Conservation (phyloP, 2,888 invertebrate species). For the Ectemnius lituratus region DNA sequence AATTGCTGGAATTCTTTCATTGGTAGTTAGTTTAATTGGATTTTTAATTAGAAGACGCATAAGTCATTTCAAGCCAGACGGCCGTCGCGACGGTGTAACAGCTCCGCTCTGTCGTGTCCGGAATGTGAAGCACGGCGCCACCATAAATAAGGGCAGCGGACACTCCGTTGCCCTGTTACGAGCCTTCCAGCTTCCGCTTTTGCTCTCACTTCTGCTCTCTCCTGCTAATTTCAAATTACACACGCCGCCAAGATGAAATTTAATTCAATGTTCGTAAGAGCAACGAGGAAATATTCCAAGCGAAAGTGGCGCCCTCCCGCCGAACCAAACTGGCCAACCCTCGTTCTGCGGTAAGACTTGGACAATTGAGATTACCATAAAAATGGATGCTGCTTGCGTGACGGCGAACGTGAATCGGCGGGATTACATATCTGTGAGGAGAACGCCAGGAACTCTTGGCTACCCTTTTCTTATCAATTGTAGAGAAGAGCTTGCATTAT, state of each 20-base stretch:
- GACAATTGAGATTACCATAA: too few species aligned
- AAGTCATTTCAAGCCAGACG: slow-evolving; percentile 32
- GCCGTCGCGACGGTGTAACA: not conserved
- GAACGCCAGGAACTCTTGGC: too few species aligned
- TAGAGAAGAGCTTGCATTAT: too few species aligned
- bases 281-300: not conserved
- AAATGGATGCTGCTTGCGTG: too few species aligned
- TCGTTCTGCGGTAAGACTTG: too few species aligned
- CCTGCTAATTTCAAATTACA: slow-evolving; percentile 50
- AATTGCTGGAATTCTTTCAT: slow-evolving; percentile 5
- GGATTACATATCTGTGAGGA: not conserved
- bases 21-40: slow-evolving; percentile 34
- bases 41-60: slow-evolving; percentile 40
- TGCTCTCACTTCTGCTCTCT: too few species aligned
- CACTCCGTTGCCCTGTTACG: slow-evolving; percentile 36
- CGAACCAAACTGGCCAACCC: too few species aligned
- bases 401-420: not conserved
- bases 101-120: slow-evolving; percentile 17
- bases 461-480: too few species aligned
- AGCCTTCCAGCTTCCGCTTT: not conserved
- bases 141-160: slow-evolving; percentile 43
- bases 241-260: slow-evolving; percentile 41
- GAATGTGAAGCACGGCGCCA: slow-evolving; percentile 32
- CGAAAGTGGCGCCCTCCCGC: not conserved
- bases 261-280: slow-evolving; percentile 42